phyloP scores from a whole-genome alignment of 1,140 invertebrate genomes.

The Meloidogyne chitwoodi region DNA sequence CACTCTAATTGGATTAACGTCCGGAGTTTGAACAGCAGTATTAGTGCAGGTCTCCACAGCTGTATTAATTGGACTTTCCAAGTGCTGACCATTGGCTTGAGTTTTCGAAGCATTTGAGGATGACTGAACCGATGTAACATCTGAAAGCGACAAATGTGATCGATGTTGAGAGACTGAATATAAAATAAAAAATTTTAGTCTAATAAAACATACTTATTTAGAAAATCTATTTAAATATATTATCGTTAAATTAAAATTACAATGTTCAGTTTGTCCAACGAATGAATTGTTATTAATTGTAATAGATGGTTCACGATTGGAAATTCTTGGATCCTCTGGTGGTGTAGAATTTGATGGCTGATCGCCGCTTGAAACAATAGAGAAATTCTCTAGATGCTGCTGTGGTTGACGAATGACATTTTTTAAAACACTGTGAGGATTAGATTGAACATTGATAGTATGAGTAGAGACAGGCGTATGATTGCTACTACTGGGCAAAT shows the following conservation, averaged over 20 bases:
- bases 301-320: not conserved
- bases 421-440: not conserved
- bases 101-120: not conserved
- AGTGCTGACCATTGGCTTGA: not conserved
- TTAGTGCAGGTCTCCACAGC: not conserved
- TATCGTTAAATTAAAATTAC: not conserved
- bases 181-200: no score
- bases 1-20: not conserved
- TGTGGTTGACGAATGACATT: not conserved
- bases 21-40: not conserved
- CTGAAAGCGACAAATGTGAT: not conserved
- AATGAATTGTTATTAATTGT: not conserved
- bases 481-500: not conserved
- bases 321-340: slow-evolving; percentile 14
- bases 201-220: no score
- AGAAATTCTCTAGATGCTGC: not conserved
- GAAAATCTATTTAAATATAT: no score
- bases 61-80: not conserved
- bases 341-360: slow-evolving; percentile 5
- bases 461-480: not conserved
- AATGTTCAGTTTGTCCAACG: not conserved
- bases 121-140: not conserved
- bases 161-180: not conserved
- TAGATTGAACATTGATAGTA: not conserved
- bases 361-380: not conserved